These are phyloP conservation scores for Hermaeophaga mercurialis DNA, from an alignment of 2,888 invertebrate genomes.

Conservation along the genomic window DNA sequence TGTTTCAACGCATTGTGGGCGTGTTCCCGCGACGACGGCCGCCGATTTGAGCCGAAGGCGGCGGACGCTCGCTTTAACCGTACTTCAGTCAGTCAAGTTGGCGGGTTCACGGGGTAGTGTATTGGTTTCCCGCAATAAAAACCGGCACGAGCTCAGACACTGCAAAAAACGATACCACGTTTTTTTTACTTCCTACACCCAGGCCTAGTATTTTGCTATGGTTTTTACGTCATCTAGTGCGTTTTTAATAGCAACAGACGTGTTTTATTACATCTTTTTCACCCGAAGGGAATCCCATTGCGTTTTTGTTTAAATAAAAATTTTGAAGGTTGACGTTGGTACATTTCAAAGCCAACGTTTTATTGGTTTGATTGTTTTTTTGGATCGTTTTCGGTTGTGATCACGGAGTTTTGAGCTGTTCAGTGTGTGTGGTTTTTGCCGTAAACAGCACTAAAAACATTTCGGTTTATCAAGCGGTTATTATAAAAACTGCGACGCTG, in stretches of 20 bases:
- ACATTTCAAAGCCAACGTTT: constrained; percentile 14
- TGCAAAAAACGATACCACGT: constrained; percentile 35
- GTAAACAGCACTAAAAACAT: not conserved
- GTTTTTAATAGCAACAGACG: constrained; percentile 28
- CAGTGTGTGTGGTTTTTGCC: constrained; percentile 13
- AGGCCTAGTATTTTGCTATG: constrained; percentile 34
- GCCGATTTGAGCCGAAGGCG: constrained; percentile 40
- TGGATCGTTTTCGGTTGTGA: constrained; percentile 8
- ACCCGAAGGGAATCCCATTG: constrained; percentile 18
- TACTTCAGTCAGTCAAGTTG: constrained; percentile 38
- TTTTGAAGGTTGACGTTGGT: constrained; percentile 22
- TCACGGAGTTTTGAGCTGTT: constrained; percentile 4
- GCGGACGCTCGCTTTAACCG: constrained; percentile 40
- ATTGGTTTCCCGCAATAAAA: constrained; percentile 41
- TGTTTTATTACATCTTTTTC: constrained; percentile 31
- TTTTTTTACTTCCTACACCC: constrained; percentile 32
- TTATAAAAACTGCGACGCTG: constrained; percentile 10
- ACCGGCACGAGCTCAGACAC: constrained; percentile 36
- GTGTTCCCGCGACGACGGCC: constrained; percentile 39
- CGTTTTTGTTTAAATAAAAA: constrained; percentile 35
- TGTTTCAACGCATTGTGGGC: constrained; percentile 42
- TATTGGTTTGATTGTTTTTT: constrained; percentile 6
- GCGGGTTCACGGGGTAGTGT: constrained; percentile 39
- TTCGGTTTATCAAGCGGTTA: not conserved
- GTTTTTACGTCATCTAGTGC: constrained; percentile 31